Evolutionary conservation across 64 coral and sea anemone species (phyloP).

Genomic region (Orbicella faveolata): DNA sequence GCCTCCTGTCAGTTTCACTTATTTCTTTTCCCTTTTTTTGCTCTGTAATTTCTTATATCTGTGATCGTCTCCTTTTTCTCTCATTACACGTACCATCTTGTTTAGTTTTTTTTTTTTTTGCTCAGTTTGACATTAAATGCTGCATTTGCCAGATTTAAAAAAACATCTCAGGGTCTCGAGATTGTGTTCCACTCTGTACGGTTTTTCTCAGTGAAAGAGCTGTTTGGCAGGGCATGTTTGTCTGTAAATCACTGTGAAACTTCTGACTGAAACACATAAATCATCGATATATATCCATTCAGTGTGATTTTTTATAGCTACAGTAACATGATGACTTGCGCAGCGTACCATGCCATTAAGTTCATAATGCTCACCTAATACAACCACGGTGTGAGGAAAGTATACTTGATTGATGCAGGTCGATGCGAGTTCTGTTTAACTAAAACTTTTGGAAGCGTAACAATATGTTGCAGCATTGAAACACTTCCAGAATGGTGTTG

Average conservation of each 20-base stretch:
- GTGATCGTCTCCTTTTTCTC: neutral
- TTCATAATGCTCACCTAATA: conserved; percentile 25
- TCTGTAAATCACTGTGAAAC: neutral
- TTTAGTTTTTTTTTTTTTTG: too few relatives aligned
- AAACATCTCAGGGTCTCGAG: neutral
- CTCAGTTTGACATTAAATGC: too few relatives aligned
- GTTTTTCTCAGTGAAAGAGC: neutral
- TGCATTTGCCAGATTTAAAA: neutral
- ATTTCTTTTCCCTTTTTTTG: neutral
- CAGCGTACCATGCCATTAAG: conserved; percentile 53
- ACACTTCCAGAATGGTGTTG: conserved; percentile 11
- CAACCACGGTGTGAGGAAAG: conserved; percentile 35
- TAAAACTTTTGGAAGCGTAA: conserved; percentile 23
- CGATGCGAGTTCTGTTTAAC: neutral
- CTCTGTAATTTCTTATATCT: too few relatives aligned
- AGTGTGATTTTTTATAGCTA: conserved; percentile 11
- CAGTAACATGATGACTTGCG: conserved; percentile 32
- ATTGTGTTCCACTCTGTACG: neutral
- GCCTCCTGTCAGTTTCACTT: neutral
- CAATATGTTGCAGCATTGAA: conserved; percentile 43
- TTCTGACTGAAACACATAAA: conserved; percentile 21
- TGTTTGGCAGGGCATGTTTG: neutral
- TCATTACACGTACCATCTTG: too few relatives aligned
- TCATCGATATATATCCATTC: conserved; percentile 34
- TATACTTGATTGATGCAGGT: conserved; percentile 23